Conservation (phyloP, 2,797 vertebrate genomes). For the Phoebastria nigripes region DNA sequence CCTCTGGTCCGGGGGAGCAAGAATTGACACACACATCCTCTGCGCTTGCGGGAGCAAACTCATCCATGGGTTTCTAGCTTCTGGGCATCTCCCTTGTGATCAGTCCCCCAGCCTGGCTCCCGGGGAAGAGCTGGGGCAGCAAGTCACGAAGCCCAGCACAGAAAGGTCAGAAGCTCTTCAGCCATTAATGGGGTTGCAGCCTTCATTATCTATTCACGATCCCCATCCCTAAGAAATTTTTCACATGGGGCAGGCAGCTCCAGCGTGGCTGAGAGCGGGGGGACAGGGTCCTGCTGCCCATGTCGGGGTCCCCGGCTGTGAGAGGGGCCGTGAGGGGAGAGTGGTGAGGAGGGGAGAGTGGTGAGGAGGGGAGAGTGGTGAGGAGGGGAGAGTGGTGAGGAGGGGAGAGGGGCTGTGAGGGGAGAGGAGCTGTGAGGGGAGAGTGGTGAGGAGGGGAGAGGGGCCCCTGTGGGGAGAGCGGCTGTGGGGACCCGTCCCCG, state of each 20-base stretch:
- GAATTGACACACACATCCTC: not conserved
- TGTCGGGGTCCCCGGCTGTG: too few relatives aligned
- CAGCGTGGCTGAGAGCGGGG: not conserved
- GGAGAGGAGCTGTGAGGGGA: not conserved
- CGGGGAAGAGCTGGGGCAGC: not conserved
- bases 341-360: too few relatives aligned
- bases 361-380: not conserved
- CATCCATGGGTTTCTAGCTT: accelerated
- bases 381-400: not conserved
- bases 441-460: too few relatives aligned
- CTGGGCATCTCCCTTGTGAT: not conserved
- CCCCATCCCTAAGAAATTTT: not conserved
- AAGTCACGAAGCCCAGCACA: accelerated
- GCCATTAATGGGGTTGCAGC: accelerated
- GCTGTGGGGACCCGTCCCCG: not conserved
- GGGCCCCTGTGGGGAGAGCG: not conserved
- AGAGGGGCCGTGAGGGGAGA: too few relatives aligned
- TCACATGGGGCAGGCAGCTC: not conserved
- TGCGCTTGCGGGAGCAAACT: accelerated
- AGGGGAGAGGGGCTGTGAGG: not conserved
- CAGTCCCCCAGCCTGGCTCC: not conserved
- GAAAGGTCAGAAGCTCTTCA: not conserved
- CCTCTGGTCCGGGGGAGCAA: not conserved
- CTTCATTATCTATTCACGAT: not conserved
- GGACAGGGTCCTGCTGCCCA: not conserved